Evolutionary conservation across 37 sponge, comb jelly and placozoan genomes (phyloP).

Genomic region (Petrosia ficiformis): DNA sequence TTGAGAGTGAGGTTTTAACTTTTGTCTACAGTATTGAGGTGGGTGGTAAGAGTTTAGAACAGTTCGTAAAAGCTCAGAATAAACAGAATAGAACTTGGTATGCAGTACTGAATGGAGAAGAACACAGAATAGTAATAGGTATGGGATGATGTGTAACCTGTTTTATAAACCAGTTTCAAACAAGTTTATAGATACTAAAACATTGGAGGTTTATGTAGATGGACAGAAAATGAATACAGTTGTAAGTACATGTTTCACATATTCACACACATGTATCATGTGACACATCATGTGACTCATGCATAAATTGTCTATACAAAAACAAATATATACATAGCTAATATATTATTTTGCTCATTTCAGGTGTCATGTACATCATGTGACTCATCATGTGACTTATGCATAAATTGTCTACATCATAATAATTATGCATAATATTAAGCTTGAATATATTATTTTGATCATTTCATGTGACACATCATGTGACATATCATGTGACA

Average conservation of each 20-base stretch:
- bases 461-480: not conserved
- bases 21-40: conserved; percentile 81
- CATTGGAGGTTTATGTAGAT: conserved; percentile 91
- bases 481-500: not conserved
- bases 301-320: not conserved
- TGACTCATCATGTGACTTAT: not conserved
- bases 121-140: conserved; percentile 92
- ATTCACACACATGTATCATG: not conserved
- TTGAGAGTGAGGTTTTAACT: conserved; percentile 58
- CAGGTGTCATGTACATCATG: not conserved
- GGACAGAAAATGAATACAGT: conserved; percentile 66
- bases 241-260: conserved; percentile 42
- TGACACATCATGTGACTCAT: not conserved
- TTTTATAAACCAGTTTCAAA: not conserved
- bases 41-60: conserved; percentile 82
- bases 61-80: conserved; percentile 69
- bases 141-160: conserved; percentile 23
- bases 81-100: conserved; percentile 88
- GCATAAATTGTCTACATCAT: not conserved
- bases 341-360: conserved; percentile 3
- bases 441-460: conserved; percentile 7
- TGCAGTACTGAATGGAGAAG: conserved; percentile 39
- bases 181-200: conserved; percentile 68
- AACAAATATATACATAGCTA: not conserved
- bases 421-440: not conserved